Evolutionary conservation across 2,113 vertebrate species (phyloP).

Genomic region (Clarias gariepinus): DNA sequence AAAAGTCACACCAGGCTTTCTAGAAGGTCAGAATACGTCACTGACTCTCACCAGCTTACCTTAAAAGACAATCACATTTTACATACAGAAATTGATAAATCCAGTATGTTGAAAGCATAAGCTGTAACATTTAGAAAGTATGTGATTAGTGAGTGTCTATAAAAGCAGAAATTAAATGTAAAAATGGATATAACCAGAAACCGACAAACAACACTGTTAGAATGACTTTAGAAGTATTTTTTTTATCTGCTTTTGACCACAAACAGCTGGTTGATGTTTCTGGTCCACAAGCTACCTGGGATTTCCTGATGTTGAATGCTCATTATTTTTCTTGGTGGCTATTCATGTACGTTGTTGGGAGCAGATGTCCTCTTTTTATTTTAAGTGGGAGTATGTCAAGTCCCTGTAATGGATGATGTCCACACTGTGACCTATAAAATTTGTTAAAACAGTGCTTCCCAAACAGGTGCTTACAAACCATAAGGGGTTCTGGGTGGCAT

Average conservation of each 20-base stretch:
- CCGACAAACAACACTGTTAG: not conserved
- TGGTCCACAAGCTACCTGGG: not conserved
- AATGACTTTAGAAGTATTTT: not conserved
- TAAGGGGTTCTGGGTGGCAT: not conserved
- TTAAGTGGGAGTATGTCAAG: not conserved
- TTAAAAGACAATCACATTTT: not conserved
- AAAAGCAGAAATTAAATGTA: not conserved
- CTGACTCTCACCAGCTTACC: not conserved
- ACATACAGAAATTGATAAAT: not conserved
- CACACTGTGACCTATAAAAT: not conserved
- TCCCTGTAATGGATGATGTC: not conserved
- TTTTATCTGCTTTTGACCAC: not conserved
- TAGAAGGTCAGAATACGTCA: not conserved
- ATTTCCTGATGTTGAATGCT: not conserved
- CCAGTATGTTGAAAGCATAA: not conserved
- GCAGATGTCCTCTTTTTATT: conserved; percentile 3
- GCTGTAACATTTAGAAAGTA: not conserved
- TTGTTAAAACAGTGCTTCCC: not conserved
- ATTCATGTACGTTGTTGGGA: not conserved
- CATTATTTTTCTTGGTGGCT: not conserved
- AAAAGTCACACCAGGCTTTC: not conserved
- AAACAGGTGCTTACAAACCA: not conserved
- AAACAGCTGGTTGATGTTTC: not conserved
- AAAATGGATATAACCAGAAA: not conserved
- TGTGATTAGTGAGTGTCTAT: not conserved